Percentiles rank a stretch among this genome's conserved stretches.
Conservation (phyloP, 2,797 vertebrate species). For the Onychomys leucogaster region DNA sequence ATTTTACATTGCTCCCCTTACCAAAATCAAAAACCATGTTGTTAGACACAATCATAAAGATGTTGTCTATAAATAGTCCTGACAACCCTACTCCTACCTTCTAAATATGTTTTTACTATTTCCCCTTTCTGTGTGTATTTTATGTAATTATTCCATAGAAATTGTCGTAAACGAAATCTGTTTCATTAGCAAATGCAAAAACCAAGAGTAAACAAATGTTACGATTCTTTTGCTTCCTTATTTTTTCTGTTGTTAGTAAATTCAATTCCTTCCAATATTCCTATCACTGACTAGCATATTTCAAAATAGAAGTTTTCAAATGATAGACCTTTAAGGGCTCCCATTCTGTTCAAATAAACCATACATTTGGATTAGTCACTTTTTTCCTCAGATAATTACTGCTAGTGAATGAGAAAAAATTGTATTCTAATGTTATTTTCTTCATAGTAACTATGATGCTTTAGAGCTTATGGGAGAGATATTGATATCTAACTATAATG, state of each 20-base stretch:
- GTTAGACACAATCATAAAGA: background rate
- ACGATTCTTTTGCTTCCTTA: background rate
- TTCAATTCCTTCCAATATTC: background rate
- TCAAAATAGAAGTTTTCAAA: conserved; percentile 7
- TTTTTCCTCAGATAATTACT: conserved; percentile 21
- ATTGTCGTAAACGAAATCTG: background rate
- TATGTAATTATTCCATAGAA: background rate
- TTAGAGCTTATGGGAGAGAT: conserved; percentile 7
- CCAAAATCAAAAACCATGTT: background rate
- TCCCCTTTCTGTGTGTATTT: background rate
- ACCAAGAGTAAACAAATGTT: background rate
- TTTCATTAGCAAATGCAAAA: conserved; percentile 11
- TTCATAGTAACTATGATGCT: background rate
- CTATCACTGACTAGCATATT: background rate
- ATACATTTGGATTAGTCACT: background rate
- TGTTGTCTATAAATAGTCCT: background rate
- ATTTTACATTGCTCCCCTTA: background rate
- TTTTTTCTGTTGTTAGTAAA: conserved; percentile 24
- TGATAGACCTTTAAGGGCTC: background rate
- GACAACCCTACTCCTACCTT: background rate
- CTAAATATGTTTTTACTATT: background rate
- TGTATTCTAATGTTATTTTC: background rate
- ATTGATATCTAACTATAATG: background rate
- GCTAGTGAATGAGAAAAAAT: conserved; percentile 14
- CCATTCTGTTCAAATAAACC: conserved; percentile 46